These are phyloP conservation scores for Luscinia megarhynchos DNA, from an alignment of 2,797 vertebrate species.

Conservation along the genomic window DNA sequence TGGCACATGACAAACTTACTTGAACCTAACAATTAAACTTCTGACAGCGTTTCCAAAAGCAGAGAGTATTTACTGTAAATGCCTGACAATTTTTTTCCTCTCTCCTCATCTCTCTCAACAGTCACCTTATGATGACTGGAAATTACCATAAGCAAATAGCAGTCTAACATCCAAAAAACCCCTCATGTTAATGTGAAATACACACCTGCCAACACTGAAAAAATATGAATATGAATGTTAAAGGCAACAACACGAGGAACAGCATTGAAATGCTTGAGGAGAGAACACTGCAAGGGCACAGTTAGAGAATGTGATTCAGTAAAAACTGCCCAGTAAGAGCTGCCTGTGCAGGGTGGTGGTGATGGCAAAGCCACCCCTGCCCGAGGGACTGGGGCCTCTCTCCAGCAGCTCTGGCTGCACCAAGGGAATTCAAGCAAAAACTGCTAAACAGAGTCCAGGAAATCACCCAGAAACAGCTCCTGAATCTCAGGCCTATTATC, in stretches of 20 bases:
- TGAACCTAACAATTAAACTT: slow-evolving; percentile 74
- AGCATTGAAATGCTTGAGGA: not conserved
- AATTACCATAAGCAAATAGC: slow-evolving; percentile 72
- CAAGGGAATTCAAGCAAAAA: not conserved
- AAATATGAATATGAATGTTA: slow-evolving; percentile 19
- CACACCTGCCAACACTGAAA: slow-evolving; percentile 62
- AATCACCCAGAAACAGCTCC: not conserved
- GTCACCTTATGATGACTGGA: slow-evolving; percentile 65
- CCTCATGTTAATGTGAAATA: slow-evolving; percentile 53
- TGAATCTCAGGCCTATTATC: not conserved
- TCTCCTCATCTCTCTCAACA: slow-evolving; percentile 61
- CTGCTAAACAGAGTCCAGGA: not conserved
- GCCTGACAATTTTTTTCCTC: slow-evolving; percentile 67
- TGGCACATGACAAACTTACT: slow-evolving; percentile 70
- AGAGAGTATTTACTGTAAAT: slow-evolving; percentile 71
- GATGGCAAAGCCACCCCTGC: not conserved
- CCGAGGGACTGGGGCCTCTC: not conserved
- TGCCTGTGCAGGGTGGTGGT: not conserved
- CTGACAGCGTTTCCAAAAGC: slow-evolving; percentile 67
- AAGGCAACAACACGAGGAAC: not conserved
- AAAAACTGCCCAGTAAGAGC: not conserved
- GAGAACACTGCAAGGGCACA: not conserved
- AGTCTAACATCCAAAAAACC: slow-evolving; percentile 54
- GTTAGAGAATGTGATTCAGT: not conserved
- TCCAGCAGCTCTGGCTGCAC: not conserved